Conservation (phyloP, 2,113 vertebrate genomes). For the Anarrhichthys ocellatus region DNA sequence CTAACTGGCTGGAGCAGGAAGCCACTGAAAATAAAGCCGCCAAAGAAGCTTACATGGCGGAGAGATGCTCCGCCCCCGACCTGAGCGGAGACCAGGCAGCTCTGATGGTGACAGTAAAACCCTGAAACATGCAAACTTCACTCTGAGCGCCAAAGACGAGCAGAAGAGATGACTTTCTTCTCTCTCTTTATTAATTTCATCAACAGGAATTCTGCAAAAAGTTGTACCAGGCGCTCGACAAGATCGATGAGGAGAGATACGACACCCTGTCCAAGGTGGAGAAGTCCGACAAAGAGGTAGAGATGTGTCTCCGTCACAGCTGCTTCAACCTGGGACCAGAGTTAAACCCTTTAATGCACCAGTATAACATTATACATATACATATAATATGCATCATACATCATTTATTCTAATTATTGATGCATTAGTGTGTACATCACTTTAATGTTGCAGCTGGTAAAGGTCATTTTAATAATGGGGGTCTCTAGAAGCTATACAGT, state of each 20-base stretch:
- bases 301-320: no score
- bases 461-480: no score
- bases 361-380: no score
- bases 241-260: conserved; percentile 92
- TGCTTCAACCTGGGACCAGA: no score
- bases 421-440: no score
- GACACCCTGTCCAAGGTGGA: conserved; percentile 88
- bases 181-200: not conserved
- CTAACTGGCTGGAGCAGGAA: conserved; percentile 86
- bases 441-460: no score
- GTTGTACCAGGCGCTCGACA: conserved; percentile 86
- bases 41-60: conserved; percentile 86
- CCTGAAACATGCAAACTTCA: not conserved
- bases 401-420: no score
- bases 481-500: no score
- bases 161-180: not conserved
- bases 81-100: conserved; percentile 85
- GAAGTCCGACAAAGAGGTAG: conserved; percentile 91
- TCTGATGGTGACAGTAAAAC: conserved; percentile 84
- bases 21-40: conserved; percentile 74
- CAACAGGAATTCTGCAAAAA: conserved; percentile 91
- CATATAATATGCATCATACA: no score
- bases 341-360: no score
- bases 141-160: no score
- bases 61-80: conserved; percentile 83